Evolutionary conservation across 2,888 invertebrate genomes (phyloP).

Genomic region (Pemphredon lugubris): DNA sequence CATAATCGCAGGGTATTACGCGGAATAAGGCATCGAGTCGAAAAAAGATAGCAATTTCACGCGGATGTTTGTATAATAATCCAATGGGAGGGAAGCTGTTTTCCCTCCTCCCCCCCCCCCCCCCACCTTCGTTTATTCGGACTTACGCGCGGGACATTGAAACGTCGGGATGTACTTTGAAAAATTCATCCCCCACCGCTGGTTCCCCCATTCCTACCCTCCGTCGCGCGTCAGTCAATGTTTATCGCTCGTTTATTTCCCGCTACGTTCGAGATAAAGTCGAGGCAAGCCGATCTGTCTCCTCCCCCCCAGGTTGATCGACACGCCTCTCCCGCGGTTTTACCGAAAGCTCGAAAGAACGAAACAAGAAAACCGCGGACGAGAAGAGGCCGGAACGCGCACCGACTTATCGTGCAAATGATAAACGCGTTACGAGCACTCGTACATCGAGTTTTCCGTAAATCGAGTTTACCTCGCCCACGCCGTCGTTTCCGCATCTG

Average conservation of each 20-base stretch:
- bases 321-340: constrained; percentile 30
- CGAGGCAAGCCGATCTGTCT: constrained; percentile 52
- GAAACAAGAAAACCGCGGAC: constrained; percentile 31
- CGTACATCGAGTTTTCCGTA: constrained; percentile 46
- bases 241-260: constrained; percentile 37
- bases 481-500: constrained; percentile 21
- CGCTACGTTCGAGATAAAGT: constrained; percentile 32
- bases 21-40: too few species aligned
- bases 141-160: not conserved
- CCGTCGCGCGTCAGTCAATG: constrained; percentile 45
- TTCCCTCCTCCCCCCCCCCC: too few species aligned
- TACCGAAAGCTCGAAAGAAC: constrained; percentile 10
- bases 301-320: constrained; percentile 47
- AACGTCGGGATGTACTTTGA: not conserved
- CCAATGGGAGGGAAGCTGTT: too few species aligned
- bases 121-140: too few species aligned
- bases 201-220: constrained; percentile 4
- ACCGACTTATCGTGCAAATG: constrained; percentile 27
- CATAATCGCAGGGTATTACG: too few species aligned
- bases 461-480: constrained; percentile 57
- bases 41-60: too few species aligned
- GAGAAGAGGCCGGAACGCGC: constrained; percentile 1
- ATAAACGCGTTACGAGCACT: constrained; percentile 48
- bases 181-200: not conserved
- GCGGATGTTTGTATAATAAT: too few species aligned